Evolutionary conservation across 2,888 invertebrate genomes (phyloP), one percentile per base, ranked within the genome.

Genomic region (Drosophila hawaiiensis): DNA sequence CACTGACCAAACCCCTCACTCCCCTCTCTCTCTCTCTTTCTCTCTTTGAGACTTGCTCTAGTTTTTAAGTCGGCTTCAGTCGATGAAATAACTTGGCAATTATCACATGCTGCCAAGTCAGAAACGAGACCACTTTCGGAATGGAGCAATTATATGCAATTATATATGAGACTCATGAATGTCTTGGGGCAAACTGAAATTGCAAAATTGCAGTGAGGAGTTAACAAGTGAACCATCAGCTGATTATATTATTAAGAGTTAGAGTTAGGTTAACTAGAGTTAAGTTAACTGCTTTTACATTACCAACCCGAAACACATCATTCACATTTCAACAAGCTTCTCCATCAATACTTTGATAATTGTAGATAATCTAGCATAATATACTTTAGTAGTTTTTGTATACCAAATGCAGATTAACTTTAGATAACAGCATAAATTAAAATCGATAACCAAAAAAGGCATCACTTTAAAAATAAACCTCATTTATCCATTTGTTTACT

Each of bases 11-110:
- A 28, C 68, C 54, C 28, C 61, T 19, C 25, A 28, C 29, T 12
- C 19, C n/a, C 0, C 16, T 25, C 10, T 28, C 14, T 5, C 14
- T 4, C 25, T 19, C 33, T n/a, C n/a, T 14, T 7, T 1, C 28
- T 29, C 7, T 31, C 37, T 22, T 7, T 9, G 16, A 22, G 25
- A 16, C 47, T 1, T 47, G 47, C 47, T 47, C 47, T 16, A 25
- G 25, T 2, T 59, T 52, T 43, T 16, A 19, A 37, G 43, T 22
- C 19, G 52, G 53, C 22, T 53, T 22, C 53, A 29, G 67, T 49
- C 28, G 19, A 25, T 59, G 54, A 60, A 71, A 82, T 69, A 82
- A 73, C 76, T 78, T 81, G 64, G 76, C 83, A 75, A 74, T 88
- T 80, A 85, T 83, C 80, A 69, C 76, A 72, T 79, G 62, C 58